Percentiles rank a stretch among this genome's conserved stretches.
Evolutionary conservation across 1,140 invertebrate genomes (phyloP).

Genomic region (Pachypsylla venusta): DNA sequence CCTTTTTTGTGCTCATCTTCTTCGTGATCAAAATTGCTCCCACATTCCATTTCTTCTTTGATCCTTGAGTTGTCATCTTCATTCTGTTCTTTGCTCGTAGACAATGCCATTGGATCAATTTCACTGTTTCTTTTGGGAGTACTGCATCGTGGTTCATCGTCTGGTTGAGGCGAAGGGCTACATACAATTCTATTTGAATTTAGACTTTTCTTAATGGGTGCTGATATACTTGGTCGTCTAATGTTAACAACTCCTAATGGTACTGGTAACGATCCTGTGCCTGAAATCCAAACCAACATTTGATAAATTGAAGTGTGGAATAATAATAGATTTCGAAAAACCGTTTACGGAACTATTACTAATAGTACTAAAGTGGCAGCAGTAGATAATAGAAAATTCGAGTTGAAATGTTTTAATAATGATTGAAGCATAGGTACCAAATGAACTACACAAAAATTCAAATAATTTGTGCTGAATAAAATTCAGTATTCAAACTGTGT

Average conservation of each 20-base stretch:
- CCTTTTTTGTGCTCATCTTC: slow-evolving; percentile 33
- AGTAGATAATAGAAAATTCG: too few species aligned
- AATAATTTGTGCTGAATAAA: too few species aligned
- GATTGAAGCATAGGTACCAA: too few species aligned
- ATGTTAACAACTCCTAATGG: slow-evolving; percentile 51
- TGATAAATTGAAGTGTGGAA: too few species aligned
- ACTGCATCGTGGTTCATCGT: slow-evolving; percentile 37
- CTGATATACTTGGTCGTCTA: slow-evolving; percentile 53
- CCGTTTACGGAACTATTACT: too few species aligned
- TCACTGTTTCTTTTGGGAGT: slow-evolving; percentile 29
- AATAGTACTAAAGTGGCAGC: too few species aligned
- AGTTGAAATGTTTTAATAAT: too few species aligned
- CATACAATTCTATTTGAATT: slow-evolving; percentile 22
- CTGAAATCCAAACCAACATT: too few species aligned
- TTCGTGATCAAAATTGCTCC: not conserved
- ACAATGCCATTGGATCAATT: slow-evolving; percentile 22
- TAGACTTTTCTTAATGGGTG: slow-evolving; percentile 50
- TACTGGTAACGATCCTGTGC: slow-evolving; percentile 31
- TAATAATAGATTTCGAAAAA: too few species aligned
- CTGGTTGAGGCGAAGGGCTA: slow-evolving; percentile 37
- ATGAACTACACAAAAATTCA: too few species aligned
- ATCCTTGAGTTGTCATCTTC: slow-evolving; percentile 36
- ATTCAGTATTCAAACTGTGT: too few species aligned
- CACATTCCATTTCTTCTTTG: slow-evolving; percentile 45
- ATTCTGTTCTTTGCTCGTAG: too few species aligned